Conservation (phyloP, 2,888 invertebrate species). For the Diplazon laetatorius region DNA sequence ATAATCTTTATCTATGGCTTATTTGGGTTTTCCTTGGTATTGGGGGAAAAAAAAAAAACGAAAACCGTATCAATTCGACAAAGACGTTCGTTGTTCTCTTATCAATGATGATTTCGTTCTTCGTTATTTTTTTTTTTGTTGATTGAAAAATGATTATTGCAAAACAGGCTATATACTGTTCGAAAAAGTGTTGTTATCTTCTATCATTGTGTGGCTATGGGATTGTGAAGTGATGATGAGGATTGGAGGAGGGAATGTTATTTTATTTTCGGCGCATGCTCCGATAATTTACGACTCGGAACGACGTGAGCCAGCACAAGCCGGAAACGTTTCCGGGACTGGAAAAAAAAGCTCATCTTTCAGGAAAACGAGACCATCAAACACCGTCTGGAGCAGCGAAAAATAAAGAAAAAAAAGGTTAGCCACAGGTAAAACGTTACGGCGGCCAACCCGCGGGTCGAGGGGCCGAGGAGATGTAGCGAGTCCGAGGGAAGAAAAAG, state of each 20-base stretch:
- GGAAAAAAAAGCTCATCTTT: slow-evolving; percentile 74
- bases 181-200: neutral
- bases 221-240: neutral
- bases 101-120: neutral
- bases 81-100: neutral
- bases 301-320: slow-evolving; percentile 19
- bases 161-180: no score
- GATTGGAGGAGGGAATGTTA: neutral
- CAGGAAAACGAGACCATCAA: slow-evolving; percentile 54
- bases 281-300: slow-evolving; percentile 72
- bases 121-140: no score
- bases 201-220: neutral
- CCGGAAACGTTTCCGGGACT: slow-evolving; percentile 33
- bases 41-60: neutral
- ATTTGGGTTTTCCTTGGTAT: neutral
- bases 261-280: slow-evolving; percentile 26
- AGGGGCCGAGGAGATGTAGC: neutral
- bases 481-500: slow-evolving; percentile 31
- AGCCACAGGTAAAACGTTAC: slow-evolving; percentile 17
- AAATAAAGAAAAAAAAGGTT: slow-evolving; percentile 53
- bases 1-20: slow-evolving; percentile 41
- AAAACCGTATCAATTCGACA: neutral
- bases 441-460: neutral
- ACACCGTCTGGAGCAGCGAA: slow-evolving; percentile 39
- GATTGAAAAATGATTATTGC: no score